Conservation (phyloP, 2,888 invertebrate species). For the Tiliacea citrago region DNA sequence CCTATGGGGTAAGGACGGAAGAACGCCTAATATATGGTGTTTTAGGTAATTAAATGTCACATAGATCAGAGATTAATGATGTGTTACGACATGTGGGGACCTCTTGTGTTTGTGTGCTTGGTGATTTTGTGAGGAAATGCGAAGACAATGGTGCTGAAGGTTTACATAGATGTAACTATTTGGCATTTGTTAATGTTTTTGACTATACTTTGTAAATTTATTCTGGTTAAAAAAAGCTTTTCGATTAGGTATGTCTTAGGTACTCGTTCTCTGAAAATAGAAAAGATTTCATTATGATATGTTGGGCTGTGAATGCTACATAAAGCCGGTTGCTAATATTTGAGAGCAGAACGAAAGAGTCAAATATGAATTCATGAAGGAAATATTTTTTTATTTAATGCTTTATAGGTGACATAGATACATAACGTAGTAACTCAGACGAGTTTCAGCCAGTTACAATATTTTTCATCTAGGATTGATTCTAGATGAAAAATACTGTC, state of each 20-base stretch:
- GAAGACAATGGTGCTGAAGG: slow-evolving; percentile 43
- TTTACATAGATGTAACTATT: slow-evolving; percentile 48
- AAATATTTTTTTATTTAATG: not conserved
- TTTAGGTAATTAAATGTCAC: slow-evolving; percentile 91
- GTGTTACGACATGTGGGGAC: slow-evolving; percentile 84
- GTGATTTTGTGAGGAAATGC: slow-evolving; percentile 60
- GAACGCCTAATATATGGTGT: slow-evolving; percentile 90
- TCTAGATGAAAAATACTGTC: not conserved
- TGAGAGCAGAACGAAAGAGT: not conserved
- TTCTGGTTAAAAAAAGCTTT: not conserved
- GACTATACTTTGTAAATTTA: not conserved
- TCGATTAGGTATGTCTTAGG: not conserved
- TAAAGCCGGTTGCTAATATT: not conserved
- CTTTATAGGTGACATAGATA: not conserved
- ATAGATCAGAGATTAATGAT: slow-evolving; percentile 90
- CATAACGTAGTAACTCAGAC: not conserved
- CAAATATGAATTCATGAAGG: not conserved
- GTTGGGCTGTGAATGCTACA: not conserved
- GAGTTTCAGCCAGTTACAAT: not conserved
- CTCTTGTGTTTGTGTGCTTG: slow-evolving; percentile 67
- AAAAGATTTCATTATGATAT: not conserved
- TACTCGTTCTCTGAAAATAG: not conserved
- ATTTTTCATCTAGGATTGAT: not conserved
- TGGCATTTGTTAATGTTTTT: not conserved
- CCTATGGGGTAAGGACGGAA: slow-evolving; percentile 84